Conservation (phyloP, 1,140 invertebrate species). For the Mylabris phalerata region DNA sequence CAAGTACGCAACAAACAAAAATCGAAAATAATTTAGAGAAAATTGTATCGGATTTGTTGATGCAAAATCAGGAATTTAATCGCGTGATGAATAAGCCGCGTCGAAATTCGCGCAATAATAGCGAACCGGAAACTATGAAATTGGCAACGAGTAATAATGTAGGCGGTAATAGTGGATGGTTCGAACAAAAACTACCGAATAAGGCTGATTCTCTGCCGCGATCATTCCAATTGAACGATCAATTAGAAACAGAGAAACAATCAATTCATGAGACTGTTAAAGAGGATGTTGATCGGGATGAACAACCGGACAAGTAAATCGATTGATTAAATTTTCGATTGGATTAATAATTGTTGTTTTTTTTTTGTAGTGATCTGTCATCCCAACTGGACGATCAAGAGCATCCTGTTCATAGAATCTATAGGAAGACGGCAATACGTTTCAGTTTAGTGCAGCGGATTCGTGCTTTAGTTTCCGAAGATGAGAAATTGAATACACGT, state of each 20-base stretch:
- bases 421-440: constrained; percentile 43
- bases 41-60: constrained; percentile 74
- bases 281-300: constrained; percentile 45
- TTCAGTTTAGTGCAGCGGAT: constrained; percentile 50
- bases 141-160: neutral
- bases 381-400: constrained; percentile 39
- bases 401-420: constrained; percentile 40
- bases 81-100: constrained; percentile 62
- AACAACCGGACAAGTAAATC: constrained; percentile 49
- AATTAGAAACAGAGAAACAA: constrained; percentile 34
- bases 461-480: constrained; percentile 49
- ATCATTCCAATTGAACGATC: constrained; percentile 60
- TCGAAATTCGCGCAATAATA: constrained; percentile 43
- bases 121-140: constrained; percentile 41
- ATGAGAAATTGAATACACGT: constrained; percentile 44
- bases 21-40: constrained; percentile 50
- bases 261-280: constrained; percentile 13
- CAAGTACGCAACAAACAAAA: constrained; percentile 32
- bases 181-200: constrained; percentile 44
- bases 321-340: neutral
- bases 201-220: constrained; percentile 73
- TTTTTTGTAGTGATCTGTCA: constrained; percentile 31
- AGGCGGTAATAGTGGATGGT: constrained; percentile 34
- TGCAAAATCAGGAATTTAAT: constrained; percentile 79
- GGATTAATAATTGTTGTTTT: constrained; percentile 3